Conservation (phyloP, 1,140 invertebrate species). For the Scaptomyza graminum region DNA sequence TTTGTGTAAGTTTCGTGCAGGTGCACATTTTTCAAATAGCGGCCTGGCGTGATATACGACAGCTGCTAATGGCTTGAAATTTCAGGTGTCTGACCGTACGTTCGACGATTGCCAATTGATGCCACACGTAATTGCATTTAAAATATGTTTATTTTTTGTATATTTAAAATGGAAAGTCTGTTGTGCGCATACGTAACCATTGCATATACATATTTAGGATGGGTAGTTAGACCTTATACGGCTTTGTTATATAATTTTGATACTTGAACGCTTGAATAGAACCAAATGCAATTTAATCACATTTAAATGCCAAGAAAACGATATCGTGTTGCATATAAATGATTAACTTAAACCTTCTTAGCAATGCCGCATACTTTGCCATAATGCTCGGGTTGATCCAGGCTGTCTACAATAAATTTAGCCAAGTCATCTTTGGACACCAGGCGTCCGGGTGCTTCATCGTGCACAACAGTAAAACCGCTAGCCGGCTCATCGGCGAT, state of each 20-base stretch:
- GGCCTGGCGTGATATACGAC: slow-evolving; percentile 51
- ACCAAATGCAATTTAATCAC: slow-evolving; percentile 15
- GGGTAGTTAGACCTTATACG: slow-evolving; percentile 33
- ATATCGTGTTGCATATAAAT: not conserved
- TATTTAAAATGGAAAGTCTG: slow-evolving; percentile 70
- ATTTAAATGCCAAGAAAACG: slow-evolving; percentile 45
- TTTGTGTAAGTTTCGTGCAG: slow-evolving; percentile 41
- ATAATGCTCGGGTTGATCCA: slow-evolving; percentile 88
- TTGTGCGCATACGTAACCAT: slow-evolving; percentile 42
- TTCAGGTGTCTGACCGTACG: slow-evolving; percentile 35
- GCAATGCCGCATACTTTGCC: slow-evolving; percentile 88
- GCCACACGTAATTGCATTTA: slow-evolving; percentile 65
- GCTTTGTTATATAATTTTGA: slow-evolving; percentile 32
- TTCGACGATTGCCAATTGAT: slow-evolving; percentile 45
- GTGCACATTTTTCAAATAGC: slow-evolving; percentile 63
- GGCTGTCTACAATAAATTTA: slow-evolving; percentile 89
- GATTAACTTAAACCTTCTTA: slow-evolving; percentile 52
- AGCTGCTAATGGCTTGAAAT: slow-evolving; percentile 72
- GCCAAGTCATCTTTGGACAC: slow-evolving; percentile 91
- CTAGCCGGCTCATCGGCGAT: slow-evolving; percentile 86
- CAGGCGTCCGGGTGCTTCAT: slow-evolving; percentile 87
- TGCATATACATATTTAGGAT: slow-evolving; percentile 2
- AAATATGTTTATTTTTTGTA: slow-evolving; percentile 43
- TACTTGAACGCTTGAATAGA: slow-evolving; percentile 47
- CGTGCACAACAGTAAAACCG: slow-evolving; percentile 73